These are phyloP conservation scores for Tringa solitaria DNA, from an alignment of 2,113 vertebrate species.

Conservation along the genomic window DNA sequence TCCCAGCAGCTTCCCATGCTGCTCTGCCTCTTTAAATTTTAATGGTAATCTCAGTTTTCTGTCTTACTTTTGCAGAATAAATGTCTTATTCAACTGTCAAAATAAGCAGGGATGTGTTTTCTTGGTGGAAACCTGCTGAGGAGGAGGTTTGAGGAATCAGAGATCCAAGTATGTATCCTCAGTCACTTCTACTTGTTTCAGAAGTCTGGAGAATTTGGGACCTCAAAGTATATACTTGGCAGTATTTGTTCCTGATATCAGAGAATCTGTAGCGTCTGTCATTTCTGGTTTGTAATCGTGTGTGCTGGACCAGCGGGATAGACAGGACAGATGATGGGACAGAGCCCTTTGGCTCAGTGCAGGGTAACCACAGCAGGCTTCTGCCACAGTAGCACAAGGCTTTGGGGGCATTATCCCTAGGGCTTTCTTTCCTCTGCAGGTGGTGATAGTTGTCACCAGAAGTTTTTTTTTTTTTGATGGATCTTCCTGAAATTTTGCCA, in stretches of 20 bases:
- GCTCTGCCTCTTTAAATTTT: background rate
- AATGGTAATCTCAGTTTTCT: background rate
- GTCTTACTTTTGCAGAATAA: background rate
- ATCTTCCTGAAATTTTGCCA: background rate
- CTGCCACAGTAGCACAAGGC: background rate
- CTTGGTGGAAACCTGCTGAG: background rate
- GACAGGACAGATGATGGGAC: background rate
- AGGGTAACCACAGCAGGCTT: background rate
- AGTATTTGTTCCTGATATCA: background rate
- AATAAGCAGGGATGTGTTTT: background rate
- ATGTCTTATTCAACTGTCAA: background rate
- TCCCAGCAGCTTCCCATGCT: background rate
- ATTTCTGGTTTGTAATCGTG: background rate
- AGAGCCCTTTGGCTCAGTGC: too few relatives aligned
- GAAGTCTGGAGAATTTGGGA: background rate
- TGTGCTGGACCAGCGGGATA: background rate
- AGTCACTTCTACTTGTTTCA: background rate
- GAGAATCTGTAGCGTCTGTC: fast-evolving
- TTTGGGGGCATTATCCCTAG: background rate
- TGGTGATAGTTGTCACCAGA: background rate
- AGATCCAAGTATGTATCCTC: background rate
- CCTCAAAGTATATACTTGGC: background rate
- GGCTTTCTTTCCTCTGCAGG: background rate
- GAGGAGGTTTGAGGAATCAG: background rate
- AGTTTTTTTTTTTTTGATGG: background rate